Evolutionary conservation across 2,797 vertebrate genomes (phyloP).

Genomic region (Sebastiscus albofasciatus): DNA sequence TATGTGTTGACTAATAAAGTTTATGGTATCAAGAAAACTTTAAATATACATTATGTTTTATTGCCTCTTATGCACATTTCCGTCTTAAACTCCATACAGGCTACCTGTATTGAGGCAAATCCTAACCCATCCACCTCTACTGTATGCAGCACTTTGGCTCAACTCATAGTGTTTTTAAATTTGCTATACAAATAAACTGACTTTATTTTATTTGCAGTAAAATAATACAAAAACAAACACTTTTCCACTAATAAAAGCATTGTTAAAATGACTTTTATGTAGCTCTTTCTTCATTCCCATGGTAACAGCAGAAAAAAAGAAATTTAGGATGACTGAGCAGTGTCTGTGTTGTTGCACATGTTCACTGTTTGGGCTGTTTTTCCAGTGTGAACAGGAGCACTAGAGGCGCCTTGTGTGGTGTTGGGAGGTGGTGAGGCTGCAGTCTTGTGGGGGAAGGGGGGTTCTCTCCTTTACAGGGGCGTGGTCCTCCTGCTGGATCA

Average conservation of each 20-base stretch:
- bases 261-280: background rate
- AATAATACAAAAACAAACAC: background rate
- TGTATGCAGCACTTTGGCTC: too few relatives aligned
- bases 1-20: background rate
- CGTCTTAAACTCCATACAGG: too few relatives aligned
- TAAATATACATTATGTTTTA: too few relatives aligned
- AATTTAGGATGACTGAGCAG: conserved; percentile 25
- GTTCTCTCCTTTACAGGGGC: conserved; percentile 36
- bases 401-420: conserved; percentile 19
- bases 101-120: too few relatives aligned
- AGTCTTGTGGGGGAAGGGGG: conserved; percentile 14
- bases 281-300: background rate
- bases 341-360: background rate
- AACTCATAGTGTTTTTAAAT: too few relatives aligned
- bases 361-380: background rate
- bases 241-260: background rate
- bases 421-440: conserved; percentile 50
- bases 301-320: background rate
- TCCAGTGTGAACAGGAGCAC: conserved; percentile 3
- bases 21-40: background rate
- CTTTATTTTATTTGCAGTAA: background rate
- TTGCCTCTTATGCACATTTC: too few relatives aligned
- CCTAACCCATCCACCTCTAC: too few relatives aligned
- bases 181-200: too few relatives aligned
- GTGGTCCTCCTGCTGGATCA: conserved; percentile 50